These are phyloP conservation scores for Macrotrachela quadricornifera DNA, from an alignment of 1,140 invertebrate species.

Conservation along the genomic window DNA sequence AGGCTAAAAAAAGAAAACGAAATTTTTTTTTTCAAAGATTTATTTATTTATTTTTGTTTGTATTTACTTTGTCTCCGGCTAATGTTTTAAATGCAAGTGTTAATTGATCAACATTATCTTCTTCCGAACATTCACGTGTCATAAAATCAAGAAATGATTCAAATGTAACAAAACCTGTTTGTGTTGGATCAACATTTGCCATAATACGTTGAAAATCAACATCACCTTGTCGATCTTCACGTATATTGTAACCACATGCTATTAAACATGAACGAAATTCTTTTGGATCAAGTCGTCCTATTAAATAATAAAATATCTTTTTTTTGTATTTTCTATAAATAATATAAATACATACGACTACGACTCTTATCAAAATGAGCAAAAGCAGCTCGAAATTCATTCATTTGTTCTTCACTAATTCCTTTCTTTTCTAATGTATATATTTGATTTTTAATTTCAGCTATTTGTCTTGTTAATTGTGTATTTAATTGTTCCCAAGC, in stretches of 20 bases:
- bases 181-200: conserved; percentile 88
- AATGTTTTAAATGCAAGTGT: conserved; percentile 98
- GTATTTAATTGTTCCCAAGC: conserved; percentile 96
- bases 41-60: not conserved
- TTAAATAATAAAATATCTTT: too few relatives aligned
- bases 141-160: conserved; percentile 99
- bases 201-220: conserved; percentile 93
- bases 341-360: conserved; percentile 37
- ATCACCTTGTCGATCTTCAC: conserved; percentile 87
- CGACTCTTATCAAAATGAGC: conserved; percentile 98
- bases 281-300: conserved; percentile 58
- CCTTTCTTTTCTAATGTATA: conserved; percentile 84
- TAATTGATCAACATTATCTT: conserved; percentile 52
- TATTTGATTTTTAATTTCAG: conserved; percentile 78
- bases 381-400: conserved; percentile 90
- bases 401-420: conserved; percentile 85
- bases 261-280: conserved; percentile 97
- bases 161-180: conserved; percentile 82
- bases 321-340: too few relatives aligned
- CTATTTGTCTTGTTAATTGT: conserved; percentile 91
- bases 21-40: too few relatives aligned
- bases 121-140: conserved; percentile 92
- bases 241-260: conserved; percentile 85
- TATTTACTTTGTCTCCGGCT: conserved; percentile 80
- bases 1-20: conserved; percentile 41